Percentiles rank a stretch among this genome's conserved stretches.
Conservation (phyloP, 1,140 invertebrate genomes). For the Potamilus streckersoni region DNA sequence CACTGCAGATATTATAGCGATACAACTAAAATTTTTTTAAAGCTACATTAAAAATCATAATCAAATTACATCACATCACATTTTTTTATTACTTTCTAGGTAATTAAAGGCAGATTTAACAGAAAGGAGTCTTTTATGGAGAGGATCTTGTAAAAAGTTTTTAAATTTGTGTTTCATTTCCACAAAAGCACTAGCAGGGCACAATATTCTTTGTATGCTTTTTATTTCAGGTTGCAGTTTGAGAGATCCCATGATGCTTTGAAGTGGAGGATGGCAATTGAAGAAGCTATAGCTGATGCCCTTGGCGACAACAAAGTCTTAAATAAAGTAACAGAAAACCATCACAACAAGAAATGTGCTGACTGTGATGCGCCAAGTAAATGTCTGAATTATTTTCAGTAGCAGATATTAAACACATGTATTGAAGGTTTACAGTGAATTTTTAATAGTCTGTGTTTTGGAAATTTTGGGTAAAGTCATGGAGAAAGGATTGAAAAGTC, state of each 20-base stretch:
- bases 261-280: constrained; percentile 55
- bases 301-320: constrained; percentile 56
- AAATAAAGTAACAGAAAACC: constrained; percentile 52
- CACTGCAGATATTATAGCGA: no score
- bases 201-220: not conserved
- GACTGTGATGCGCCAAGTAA: constrained; percentile 53
- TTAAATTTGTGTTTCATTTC: no score
- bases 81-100: no score
- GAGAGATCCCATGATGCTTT: constrained; percentile 46
- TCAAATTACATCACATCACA: no score
- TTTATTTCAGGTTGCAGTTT: constrained; percentile 46
- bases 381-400: not conserved
- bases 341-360: constrained; percentile 55
- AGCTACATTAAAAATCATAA: no score
- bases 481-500: no score
- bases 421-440: no score
- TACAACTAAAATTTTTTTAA: no score
- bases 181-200: not conserved
- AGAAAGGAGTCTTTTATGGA: not conserved
- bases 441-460: no score
- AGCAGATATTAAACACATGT: no score
- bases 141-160: no score
- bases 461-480: no score
- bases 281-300: constrained; percentile 57
- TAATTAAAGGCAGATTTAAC: not conserved